Percentiles rank a stretch among this genome's conserved stretches.
These are phyloP conservation scores for Disparrhopalites patrizii DNA, from an alignment of 2,888 invertebrate genomes.

Conservation along the genomic window DNA sequence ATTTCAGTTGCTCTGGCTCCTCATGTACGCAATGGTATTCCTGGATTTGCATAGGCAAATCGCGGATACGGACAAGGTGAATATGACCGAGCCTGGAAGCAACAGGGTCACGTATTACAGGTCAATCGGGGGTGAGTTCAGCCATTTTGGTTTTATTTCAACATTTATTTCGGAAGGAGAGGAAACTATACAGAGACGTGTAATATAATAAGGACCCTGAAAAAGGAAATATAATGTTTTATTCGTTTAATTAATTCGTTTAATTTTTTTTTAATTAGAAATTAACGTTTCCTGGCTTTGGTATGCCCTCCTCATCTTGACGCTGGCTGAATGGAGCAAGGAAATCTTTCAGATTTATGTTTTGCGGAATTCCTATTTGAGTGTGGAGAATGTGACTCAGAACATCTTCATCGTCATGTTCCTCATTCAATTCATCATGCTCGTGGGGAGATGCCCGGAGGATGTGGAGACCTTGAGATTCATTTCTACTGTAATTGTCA, in stretches of 20 bases:
- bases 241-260: not conserved
- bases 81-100: no score
- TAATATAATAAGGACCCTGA: no score
- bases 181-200: no score
- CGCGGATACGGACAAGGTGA: not conserved
- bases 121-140: no score
- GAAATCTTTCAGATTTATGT: not conserved
- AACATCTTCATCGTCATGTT: not conserved
- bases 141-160: no score
- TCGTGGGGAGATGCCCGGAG: not conserved
- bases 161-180: no score
- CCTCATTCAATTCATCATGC: not conserved
- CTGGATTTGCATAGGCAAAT: not conserved
- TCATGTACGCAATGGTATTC: not conserved
- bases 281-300: not conserved
- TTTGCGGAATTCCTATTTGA: not conserved
- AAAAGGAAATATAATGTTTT: no score
- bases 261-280: not conserved
- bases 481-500: conserved; percentile 2
- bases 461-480: not conserved
- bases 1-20: conserved; percentile 1
- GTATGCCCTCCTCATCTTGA: not conserved
- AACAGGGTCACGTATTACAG: no score
- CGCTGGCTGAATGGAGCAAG: not conserved
- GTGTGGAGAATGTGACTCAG: not conserved